Evolutionary conservation across 2,888 invertebrate genomes (phyloP).

Genomic region (Watsonalla binaria): DNA sequence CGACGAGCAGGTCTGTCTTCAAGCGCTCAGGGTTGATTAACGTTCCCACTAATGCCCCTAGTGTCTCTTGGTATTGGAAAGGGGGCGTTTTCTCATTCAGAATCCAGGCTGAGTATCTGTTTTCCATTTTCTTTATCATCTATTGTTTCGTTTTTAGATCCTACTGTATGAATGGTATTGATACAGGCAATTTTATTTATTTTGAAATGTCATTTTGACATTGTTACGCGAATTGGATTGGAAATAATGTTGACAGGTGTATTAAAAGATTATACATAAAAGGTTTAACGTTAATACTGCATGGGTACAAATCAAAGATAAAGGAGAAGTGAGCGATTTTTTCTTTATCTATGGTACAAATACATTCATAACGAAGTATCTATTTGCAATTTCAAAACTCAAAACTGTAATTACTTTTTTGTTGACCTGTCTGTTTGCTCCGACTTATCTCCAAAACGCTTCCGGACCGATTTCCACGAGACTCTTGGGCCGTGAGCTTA

Average conservation of each 20-base stretch:
- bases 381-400: too few relatives aligned
- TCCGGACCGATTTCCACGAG: too few relatives aligned
- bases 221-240: not conserved
- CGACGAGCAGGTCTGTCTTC: slow-evolving; percentile 41
- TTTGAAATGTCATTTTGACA: not conserved
- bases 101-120: slow-evolving; percentile 19
- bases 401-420: too few relatives aligned
- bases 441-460: too few relatives aligned
- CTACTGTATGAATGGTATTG: slow-evolving; percentile 4
- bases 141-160: slow-evolving; percentile 4
- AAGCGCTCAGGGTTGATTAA: slow-evolving; percentile 46
- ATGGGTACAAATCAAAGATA: too few relatives aligned
- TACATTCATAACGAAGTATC: too few relatives aligned
- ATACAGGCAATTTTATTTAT: slow-evolving; percentile 8
- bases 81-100: slow-evolving; percentile 25
- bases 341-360: too few relatives aligned
- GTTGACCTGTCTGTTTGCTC: too few relatives aligned
- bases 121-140: slow-evolving; percentile 25
- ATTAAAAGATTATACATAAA: too few relatives aligned
- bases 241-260: slow-evolving; percentile 7
- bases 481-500: too few relatives aligned
- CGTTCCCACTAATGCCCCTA: slow-evolving; percentile 35
- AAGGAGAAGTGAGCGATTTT: too few relatives aligned
- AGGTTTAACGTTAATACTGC: too few relatives aligned
- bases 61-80: slow-evolving; percentile 31